phyloP scores from a whole-genome alignment of 1,140 invertebrate species.

The Orchesella cincta region DNA sequence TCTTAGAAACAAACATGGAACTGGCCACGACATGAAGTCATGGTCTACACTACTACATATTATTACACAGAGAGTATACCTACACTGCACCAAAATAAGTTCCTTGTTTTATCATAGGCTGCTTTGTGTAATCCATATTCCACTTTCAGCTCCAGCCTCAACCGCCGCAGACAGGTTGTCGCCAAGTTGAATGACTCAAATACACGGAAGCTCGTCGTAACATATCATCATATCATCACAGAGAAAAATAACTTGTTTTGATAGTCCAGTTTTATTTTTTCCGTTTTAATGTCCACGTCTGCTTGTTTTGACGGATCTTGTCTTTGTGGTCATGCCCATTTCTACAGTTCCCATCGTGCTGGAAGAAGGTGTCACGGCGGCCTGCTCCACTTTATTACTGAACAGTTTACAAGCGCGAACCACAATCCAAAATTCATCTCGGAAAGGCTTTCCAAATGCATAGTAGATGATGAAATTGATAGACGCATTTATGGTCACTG shows the following conservation, averaged over 20 bases:
- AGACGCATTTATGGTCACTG: slow-evolving; percentile 1
- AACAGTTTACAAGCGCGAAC: not conserved
- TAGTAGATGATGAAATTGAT: slow-evolving; percentile 6
- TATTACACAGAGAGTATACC: too few relatives aligned
- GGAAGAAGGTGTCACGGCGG: not conserved
- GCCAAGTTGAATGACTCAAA: not conserved
- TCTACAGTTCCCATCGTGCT: not conserved
- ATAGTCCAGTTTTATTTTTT: not conserved
- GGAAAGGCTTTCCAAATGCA: not conserved
- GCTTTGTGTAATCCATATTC: not conserved
- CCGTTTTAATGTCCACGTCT: not conserved
- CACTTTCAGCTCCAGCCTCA: not conserved
- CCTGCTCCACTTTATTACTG: not conserved
- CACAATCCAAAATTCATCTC: slow-evolving; percentile 5
- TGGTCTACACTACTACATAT: too few relatives aligned
- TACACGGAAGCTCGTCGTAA: not conserved
- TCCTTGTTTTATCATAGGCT: not conserved
- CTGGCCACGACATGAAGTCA: too few relatives aligned
- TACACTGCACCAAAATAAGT: not conserved
- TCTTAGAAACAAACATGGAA: too few relatives aligned
- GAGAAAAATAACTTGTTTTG: not conserved
- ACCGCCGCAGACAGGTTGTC: not conserved
- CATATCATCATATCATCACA: not conserved
- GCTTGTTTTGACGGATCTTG: not conserved
- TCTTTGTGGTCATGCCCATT: not conserved